Percentiles rank a stretch among this genome's conserved stretches.
Conservation (phyloP, 2,888 invertebrate species). For the Sipha maydis region DNA sequence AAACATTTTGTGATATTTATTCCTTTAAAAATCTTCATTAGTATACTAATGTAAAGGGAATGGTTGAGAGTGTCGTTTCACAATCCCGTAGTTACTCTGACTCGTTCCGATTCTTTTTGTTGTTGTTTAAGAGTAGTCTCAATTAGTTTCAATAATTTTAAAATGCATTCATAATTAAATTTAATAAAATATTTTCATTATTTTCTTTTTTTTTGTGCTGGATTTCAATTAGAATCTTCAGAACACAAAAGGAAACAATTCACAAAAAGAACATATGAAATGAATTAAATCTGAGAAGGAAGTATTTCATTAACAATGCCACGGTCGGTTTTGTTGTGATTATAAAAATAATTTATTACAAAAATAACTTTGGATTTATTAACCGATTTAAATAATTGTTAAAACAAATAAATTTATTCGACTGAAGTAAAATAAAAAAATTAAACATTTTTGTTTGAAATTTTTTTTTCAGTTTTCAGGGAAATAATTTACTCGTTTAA, state of each 20-base stretch:
- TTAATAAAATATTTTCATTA: neutral
- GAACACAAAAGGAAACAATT: neutral
- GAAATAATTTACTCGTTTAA: neutral
- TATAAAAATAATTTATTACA: neutral
- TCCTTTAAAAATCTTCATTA: too few species aligned
- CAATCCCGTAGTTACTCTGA: too few species aligned
- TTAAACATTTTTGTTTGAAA: neutral
- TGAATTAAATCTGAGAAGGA: neutral
- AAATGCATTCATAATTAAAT: too few species aligned
- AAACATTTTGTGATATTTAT: too few species aligned
- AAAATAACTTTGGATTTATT: neutral
- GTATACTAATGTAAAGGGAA: too few species aligned
- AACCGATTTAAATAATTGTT: neutral
- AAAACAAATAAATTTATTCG: neutral
- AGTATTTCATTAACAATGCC: neutral
- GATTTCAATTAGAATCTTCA: neutral
- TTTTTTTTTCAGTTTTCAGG: neutral
- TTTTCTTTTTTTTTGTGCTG: neutral
- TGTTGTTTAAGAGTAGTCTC: too few species aligned
- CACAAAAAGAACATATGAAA: neutral
- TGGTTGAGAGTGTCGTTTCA: too few species aligned
- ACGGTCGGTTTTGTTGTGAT: neutral
- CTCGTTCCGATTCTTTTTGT: too few species aligned
- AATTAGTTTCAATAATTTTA: too few species aligned
- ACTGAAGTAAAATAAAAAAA: neutral